Conservation (phyloP, 2,113 vertebrate species). For the Corynorhinus townsendii region DNA sequence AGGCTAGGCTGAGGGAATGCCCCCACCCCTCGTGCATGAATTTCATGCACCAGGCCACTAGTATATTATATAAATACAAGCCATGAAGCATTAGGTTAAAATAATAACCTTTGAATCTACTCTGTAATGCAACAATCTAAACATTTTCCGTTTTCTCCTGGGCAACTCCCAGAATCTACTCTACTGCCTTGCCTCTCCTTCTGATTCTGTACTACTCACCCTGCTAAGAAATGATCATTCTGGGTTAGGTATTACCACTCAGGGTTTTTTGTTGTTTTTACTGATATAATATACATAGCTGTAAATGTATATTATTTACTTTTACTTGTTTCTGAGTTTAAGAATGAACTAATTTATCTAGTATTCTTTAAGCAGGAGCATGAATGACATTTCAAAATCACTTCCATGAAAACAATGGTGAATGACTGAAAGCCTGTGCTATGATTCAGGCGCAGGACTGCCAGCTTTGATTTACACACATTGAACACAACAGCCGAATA, state of each 20-base stretch:
- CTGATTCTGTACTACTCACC: neutral
- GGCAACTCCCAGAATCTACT: neutral
- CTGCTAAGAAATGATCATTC: neutral
- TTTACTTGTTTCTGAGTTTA: neutral
- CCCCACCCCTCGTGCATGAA: too few species aligned
- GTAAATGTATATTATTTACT: neutral
- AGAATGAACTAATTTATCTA: neutral
- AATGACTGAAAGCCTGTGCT: neutral
- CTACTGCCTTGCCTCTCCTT: neutral
- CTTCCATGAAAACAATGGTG: neutral
- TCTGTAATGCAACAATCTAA: neutral
- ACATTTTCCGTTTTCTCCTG: neutral
- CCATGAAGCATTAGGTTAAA: neutral
- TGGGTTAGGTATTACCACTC: neutral
- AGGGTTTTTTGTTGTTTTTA: neutral
- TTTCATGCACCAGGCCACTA: too few species aligned
- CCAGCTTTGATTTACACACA: neutral
- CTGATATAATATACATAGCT: neutral
- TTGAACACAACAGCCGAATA: neutral
- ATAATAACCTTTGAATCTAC: neutral
- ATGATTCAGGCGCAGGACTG: neutral
- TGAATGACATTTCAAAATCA: neutral
- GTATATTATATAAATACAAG: neutral
- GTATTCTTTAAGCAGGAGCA: neutral
- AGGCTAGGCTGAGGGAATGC: too few species aligned